These are phyloP conservation scores for Alectoris magna DNA, from an alignment of 2,797 vertebrate species.

Conservation along the genomic window DNA sequence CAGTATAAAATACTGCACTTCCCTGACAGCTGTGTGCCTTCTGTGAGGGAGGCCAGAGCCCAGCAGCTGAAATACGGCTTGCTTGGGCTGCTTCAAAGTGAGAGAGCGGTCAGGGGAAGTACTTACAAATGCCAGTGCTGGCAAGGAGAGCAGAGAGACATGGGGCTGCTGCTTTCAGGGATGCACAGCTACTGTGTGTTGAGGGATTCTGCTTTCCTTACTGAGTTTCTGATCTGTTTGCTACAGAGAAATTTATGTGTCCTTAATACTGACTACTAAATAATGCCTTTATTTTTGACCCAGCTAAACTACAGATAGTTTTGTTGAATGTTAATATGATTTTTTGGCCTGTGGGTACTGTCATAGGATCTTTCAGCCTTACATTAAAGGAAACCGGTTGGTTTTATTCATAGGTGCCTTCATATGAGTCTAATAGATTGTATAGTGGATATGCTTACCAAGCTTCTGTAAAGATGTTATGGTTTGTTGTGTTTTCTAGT, in stretches of 20 bases:
- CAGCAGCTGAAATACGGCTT: background rate
- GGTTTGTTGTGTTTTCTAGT: constrained; percentile 12
- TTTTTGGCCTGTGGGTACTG: background rate
- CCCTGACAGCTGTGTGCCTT: constrained; percentile 67
- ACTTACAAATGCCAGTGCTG: background rate
- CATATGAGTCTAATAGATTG: background rate
- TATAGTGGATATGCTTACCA: background rate
- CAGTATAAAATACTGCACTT: background rate
- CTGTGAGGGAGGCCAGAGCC: constrained; percentile 45
- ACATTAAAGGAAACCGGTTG: constrained; percentile 30
- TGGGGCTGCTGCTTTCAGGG: background rate
- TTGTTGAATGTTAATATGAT: background rate
- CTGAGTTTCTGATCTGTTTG: background rate
- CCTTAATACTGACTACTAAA: background rate
- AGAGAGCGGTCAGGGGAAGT: background rate
- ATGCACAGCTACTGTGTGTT: background rate
- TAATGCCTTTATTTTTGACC: background rate
- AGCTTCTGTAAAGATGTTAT: background rate
- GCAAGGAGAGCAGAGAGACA: background rate
- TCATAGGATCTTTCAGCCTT: background rate
- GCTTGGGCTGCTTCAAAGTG: constrained; percentile 40
- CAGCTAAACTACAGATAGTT: background rate
- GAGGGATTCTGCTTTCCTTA: constrained; percentile 28
- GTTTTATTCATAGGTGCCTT: constrained; percentile 10
- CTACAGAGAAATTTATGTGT: background rate